Evolutionary conservation across 2,888 invertebrate species (phyloP), one percentile per base, ranked within the genome.

Genomic region (Synanthedon myopaeformis): DNA sequence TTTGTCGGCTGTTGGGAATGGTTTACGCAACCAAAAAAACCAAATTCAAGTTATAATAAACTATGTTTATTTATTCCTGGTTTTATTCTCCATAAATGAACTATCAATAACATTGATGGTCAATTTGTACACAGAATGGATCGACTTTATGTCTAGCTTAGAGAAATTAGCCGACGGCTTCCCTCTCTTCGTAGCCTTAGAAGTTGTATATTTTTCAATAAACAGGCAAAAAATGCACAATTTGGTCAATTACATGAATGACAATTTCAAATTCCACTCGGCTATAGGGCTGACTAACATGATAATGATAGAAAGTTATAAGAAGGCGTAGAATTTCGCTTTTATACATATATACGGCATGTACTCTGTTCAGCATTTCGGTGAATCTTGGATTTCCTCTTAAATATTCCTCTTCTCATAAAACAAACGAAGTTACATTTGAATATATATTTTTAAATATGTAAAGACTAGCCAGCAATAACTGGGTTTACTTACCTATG

Each of bases 1-100:
- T 60, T 79, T 0, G 79, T 68, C 0, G 84, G 69, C 0, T 84
- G 83, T 42, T 84, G 82, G 83, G 83, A 83, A 10, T 75, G 85
- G 73, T 83, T 61, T 51, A 62, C 63, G 0, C 62, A 72, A 3
- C 64, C 80, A 0, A 55, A 54, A n/a, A 0, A 62, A 54, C 3
- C 64, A 70, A 51, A 56, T 53, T 1, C 65, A 70, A 19, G 62
- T 71, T 4, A 61, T 79, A 1, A 19, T 72, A 0, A 85, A 86
- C 56, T 62, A 77, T 11, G 51, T 76, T 0, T 84, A 84, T 48
- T 54, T 82, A 1, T 60, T 64, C 3, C 41, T 76, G n/a, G 81
- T 82, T 3, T 52, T 85, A 2, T 82, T 81, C 50, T 59, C 71
- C 0, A 59, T 84, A 0, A 58, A 59, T 0, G 68, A 76, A 49